Evolutionary conservation across 2,113 vertebrate genomes (phyloP).

Genomic region (Lipophrys pholis): DNA sequence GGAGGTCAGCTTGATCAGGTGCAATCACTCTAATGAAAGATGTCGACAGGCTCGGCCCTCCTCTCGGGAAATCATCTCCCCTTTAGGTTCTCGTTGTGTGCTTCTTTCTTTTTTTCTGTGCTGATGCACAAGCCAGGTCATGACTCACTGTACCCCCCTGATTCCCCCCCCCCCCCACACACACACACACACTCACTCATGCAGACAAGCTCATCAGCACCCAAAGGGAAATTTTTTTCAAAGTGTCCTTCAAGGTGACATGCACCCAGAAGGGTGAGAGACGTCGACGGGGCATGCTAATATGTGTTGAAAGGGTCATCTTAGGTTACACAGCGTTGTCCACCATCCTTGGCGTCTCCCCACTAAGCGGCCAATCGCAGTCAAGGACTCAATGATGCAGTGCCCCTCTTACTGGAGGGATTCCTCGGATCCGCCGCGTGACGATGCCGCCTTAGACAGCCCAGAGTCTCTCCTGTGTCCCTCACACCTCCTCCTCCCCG

Average conservation of each 20-base stretch:
- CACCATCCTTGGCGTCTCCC: conserved; percentile 68
- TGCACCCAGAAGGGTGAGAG: conserved; percentile 1
- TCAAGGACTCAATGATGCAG: conserved; percentile 82
- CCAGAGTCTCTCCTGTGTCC: conserved; percentile 74
- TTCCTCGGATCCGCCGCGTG: conserved; percentile 90
- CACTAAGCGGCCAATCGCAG: conserved; percentile 86
- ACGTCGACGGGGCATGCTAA: conserved; percentile 67
- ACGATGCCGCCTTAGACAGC: conserved; percentile 83
- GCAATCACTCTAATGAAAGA: conserved; percentile 48
- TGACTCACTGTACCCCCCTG: conserved; percentile 30
- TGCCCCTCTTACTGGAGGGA: conserved; percentile 90
- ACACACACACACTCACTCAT: background rate
- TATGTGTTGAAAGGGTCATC: conserved; percentile 84
- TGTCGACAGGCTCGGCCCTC: conserved; percentile 36
- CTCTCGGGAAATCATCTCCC: conserved; percentile 68
- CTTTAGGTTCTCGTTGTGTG: conserved; percentile 15
- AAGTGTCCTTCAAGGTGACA: conserved; percentile 48
- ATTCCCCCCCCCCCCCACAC: conserved; percentile 23
- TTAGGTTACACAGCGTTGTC: conserved; percentile 75
- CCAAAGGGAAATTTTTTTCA: conserved; percentile 23
- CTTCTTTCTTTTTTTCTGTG: conserved; percentile 5
- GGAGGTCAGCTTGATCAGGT: conserved; percentile 23
- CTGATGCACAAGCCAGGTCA: conserved; percentile 48
- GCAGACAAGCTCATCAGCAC: background rate
- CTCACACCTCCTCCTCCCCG: conserved; percentile 19